These are phyloP conservation scores for Sycophila texana DNA, from an alignment of 2,888 invertebrate genomes.

Conservation along the genomic window DNA sequence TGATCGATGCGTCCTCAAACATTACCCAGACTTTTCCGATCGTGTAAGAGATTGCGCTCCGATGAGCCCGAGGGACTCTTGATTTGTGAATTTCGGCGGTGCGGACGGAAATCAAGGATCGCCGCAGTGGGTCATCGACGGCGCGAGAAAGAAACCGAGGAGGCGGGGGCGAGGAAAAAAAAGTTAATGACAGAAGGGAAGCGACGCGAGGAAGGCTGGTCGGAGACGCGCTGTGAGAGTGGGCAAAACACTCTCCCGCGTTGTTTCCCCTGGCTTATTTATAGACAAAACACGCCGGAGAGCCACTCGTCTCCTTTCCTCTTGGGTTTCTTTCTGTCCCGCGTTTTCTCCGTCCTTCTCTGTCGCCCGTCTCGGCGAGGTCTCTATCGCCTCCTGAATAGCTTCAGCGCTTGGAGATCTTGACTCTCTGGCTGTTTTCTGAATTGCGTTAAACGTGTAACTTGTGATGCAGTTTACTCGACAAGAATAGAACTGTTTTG, in stretches of 20 bases:
- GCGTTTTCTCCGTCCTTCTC: not conserved
- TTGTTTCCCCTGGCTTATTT: constrained; percentile 48
- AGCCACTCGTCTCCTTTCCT: constrained; percentile 12
- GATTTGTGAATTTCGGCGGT: too few species aligned
- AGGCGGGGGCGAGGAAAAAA: not conserved
- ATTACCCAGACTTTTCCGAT: too few species aligned
- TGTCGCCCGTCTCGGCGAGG: not conserved
- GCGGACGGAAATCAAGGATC: too few species aligned
- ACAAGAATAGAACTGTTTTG: too few species aligned
- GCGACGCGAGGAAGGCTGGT: not conserved
- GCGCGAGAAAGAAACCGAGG: too few species aligned
- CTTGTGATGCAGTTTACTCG: not conserved
- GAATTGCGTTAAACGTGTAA: constrained; percentile 16
- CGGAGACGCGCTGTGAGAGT: constrained; percentile 15
- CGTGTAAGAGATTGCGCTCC: too few species aligned
- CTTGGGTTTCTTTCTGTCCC: constrained; percentile 15
- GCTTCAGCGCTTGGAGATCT: not conserved
- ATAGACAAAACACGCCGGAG: constrained; percentile 44
- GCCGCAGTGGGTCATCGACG: too few species aligned
- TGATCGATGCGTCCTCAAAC: too few species aligned
- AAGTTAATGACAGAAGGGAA: not conserved
- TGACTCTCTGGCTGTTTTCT: not conserved
- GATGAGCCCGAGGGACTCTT: too few species aligned
- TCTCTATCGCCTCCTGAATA: not conserved
- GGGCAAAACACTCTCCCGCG: constrained; percentile 55